Base-by-base conservation (phyloP, 1,140 invertebrate genomes). In the Lamellibrachia luymesi region DNA sequence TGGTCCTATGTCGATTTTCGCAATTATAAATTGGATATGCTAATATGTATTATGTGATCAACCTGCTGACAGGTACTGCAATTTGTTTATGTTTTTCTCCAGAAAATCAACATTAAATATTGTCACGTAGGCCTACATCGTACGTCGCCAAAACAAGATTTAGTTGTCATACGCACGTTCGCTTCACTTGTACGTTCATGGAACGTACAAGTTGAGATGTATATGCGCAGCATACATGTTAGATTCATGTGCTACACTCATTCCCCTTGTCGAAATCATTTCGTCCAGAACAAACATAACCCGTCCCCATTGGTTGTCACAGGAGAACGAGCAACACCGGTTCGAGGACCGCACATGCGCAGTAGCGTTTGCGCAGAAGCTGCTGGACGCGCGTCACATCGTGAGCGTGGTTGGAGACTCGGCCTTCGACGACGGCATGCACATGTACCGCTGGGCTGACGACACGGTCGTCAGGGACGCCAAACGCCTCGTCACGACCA, bases 401-500 rank as follows among this genome's bases (percentile, higher is more conserved):
- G 93, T 90, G 92, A 95, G 95, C 92, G 94, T 95, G 50, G 91
- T 92, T n/a, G 90, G 64, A n/a, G 94, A 94, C 92, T 90, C 22
- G 80, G 52, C 89, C 38, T 96, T 96, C 93, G 95, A 96, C 92
- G 95, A 96, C 93, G 95, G 95, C 89, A 94, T 95, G 25, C 94
- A 95, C 51, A 93, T 95, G 90, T 96, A 95, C 92, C 93, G 94
- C 50, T 96, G 95, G 95, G 92, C 94, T 38, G 94, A 96, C 93
- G 93, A 95, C 64, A 94, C 94, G 50, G 92, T 91, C 64, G 49
- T 93, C 4, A 92, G 93, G 25, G 93, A 52, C 27, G n/a, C 50
- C n/a, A 64, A 50, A n/a, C 17, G 91, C 56, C 13, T 38, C 56
- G 89, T 91, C 50, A 27, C 89, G 90, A 91, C 52, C 51, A 90